Conservation (phyloP, 2,113 vertebrate species). For the Cheilinus undulatus region DNA sequence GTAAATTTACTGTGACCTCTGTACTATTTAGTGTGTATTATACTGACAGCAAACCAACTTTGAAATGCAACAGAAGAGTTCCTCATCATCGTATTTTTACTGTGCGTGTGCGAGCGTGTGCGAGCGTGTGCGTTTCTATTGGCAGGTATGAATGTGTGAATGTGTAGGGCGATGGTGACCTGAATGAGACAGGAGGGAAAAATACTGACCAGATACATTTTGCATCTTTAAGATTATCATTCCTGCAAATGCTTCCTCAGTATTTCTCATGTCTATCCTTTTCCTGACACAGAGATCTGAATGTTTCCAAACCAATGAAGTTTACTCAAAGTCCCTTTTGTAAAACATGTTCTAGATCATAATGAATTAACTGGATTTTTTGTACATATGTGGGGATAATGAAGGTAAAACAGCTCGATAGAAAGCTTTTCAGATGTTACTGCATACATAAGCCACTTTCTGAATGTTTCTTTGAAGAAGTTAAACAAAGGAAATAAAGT, state of each 20-base stretch:
- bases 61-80: slow-evolving; percentile 60
- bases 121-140: slow-evolving; percentile 69
- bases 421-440: slow-evolving; percentile 9
- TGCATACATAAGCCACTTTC: slow-evolving; percentile 9
- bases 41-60: slow-evolving; percentile 76
- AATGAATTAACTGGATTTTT: slow-evolving; percentile 29
- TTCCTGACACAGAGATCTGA: slow-evolving; percentile 40
- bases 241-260: slow-evolving; percentile 55
- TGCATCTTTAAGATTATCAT: slow-evolving; percentile 49
- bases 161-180: slow-evolving; percentile 31
- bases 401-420: slow-evolving; percentile 5
- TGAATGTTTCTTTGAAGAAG: slow-evolving; percentile 33
- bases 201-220: slow-evolving; percentile 38
- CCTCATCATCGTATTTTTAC: slow-evolving; percentile 73
- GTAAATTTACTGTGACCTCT: slow-evolving; percentile 83
- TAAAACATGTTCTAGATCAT: slow-evolving; percentile 9
- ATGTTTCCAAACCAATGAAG: slow-evolving; percentile 55
- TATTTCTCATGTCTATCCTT: slow-evolving; percentile 29
- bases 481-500: not conserved
- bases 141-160: slow-evolving; percentile 63
- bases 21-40: slow-evolving; percentile 81
- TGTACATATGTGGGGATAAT: slow-evolving; percentile 40
- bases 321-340: slow-evolving; percentile 35
- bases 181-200: slow-evolving; percentile 26
- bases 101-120: slow-evolving; percentile 66